Evolutionary conservation across 1,140 invertebrate species (phyloP).

Genomic region (Habropoda laboriosa): DNA sequence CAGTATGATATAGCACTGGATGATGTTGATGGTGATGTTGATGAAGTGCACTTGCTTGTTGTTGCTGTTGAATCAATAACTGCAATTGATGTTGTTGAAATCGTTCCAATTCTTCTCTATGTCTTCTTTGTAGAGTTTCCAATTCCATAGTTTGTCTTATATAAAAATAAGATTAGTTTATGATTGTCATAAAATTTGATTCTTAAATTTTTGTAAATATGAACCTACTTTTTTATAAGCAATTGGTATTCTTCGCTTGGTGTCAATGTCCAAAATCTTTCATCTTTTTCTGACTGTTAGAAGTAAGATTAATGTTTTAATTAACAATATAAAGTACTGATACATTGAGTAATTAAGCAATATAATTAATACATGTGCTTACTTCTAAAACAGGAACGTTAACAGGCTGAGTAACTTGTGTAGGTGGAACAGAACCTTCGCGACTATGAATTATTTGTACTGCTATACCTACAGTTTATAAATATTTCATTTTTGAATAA

Average conservation of each 20-base stretch:
- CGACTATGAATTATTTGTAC: slow-evolving; percentile 75
- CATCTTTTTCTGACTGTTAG: slow-evolving; percentile 76
- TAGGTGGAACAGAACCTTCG: slow-evolving; percentile 77
- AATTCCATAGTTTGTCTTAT: slow-evolving; percentile 79
- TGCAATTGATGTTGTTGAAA: slow-evolving; percentile 81
- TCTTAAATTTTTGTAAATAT: background rate
- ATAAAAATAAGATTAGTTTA: slow-evolving; percentile 5
- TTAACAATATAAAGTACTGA: slow-evolving; percentile 12
- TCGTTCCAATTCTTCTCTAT: slow-evolving; percentile 78
- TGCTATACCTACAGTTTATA: slow-evolving; percentile 36
- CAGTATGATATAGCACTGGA: slow-evolving; percentile 78
- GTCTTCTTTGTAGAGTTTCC: slow-evolving; percentile 78
- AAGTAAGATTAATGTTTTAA: background rate
- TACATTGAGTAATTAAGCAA: background rate
- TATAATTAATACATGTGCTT: slow-evolving; percentile 37
- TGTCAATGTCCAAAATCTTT: slow-evolving; percentile 73
- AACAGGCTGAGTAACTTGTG: slow-evolving; percentile 58
- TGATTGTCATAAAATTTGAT: background rate
- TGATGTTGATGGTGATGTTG: slow-evolving; percentile 79
- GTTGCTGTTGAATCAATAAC: slow-evolving; percentile 78
- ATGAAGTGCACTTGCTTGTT: slow-evolving; percentile 77
- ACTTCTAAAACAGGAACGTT: slow-evolving; percentile 68
- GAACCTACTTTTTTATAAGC: slow-evolving; percentile 77
- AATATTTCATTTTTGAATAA: background rate
- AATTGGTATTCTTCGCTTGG: slow-evolving; percentile 81